Percentiles rank a stretch among this genome's conserved stretches.
Conservation (phyloP, 2,797 vertebrate genomes). For the Alauda arvensis region DNA sequence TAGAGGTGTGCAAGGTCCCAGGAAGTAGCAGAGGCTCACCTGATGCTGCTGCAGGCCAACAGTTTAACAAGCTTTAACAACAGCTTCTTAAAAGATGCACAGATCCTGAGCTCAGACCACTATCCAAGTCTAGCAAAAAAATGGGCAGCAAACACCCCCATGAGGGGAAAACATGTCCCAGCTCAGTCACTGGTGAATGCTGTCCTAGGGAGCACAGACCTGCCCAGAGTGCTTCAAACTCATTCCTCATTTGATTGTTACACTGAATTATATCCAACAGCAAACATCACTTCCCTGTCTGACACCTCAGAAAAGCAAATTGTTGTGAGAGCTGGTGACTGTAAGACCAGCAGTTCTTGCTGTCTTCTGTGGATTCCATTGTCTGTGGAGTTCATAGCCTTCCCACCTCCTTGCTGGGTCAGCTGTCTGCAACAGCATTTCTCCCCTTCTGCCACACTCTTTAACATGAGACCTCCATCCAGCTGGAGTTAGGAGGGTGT, state of each 20-base stretch:
- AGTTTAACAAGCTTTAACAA: not conserved
- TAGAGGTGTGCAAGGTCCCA: not conserved
- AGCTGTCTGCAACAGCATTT: not conserved
- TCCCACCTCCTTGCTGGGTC: too few relatives aligned
- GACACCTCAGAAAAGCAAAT: not conserved
- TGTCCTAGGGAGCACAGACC: not conserved
- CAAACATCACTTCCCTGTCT: rapidly evolving
- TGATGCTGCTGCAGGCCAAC: not conserved
- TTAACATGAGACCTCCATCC: not conserved
- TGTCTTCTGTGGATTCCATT: not conserved
- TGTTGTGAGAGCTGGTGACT: not conserved
- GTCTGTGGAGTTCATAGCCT: not conserved
- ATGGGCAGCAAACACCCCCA: not conserved
- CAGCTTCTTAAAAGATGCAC: not conserved
- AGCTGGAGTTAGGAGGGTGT: not conserved
- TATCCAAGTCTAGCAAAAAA: not conserved
- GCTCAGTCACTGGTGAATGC: too few relatives aligned
- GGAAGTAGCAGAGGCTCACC: not conserved
- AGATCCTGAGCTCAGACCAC: not conserved
- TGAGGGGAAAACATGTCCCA: not conserved
- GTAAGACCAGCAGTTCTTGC: not conserved
- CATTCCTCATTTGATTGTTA: not conserved
- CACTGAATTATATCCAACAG: not conserved
- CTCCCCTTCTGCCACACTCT: not conserved
- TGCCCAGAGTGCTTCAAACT: not conserved